Percentiles rank a stretch among this genome's conserved stretches.
phyloP scores from a whole-genome alignment of 1,140 invertebrate genomes.

The Carcinoscorpius rotundicauda region DNA sequence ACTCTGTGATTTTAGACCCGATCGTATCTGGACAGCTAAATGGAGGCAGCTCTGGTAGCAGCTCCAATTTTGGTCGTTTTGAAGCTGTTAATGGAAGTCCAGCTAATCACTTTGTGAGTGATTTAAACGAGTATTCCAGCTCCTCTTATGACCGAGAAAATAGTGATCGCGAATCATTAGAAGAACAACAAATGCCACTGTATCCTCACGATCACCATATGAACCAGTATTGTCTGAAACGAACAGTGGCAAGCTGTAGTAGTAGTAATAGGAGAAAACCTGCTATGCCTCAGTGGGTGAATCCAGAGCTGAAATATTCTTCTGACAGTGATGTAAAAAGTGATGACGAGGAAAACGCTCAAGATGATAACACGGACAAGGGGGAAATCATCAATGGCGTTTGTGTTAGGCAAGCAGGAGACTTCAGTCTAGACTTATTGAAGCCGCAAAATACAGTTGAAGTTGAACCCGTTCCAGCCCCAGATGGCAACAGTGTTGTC shows the following conservation, averaged over 20 bases:
- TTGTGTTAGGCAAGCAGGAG: constrained; percentile 61
- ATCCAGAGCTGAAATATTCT: constrained; percentile 73
- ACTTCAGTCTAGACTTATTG: constrained; percentile 16
- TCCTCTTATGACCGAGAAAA: constrained; percentile 11
- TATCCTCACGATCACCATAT: too few relatives aligned
- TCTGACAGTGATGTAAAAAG: constrained; percentile 25
- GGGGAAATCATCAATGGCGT: constrained; percentile 70
- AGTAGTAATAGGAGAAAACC: constrained; percentile 61
- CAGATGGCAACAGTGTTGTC: not conserved
- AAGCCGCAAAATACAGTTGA: constrained; percentile 9
- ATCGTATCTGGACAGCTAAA: constrained; percentile 46
- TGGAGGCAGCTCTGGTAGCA: too few relatives aligned
- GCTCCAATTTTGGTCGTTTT: too few relatives aligned
- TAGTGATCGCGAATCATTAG: constrained; percentile 13
- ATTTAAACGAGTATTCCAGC: constrained; percentile 17
- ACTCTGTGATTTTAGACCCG: constrained; percentile 45
- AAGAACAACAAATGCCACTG: constrained; percentile 2
- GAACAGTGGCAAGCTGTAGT: not conserved
- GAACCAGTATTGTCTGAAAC: too few relatives aligned
- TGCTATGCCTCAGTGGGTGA: constrained; percentile 92
- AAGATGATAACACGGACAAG: constrained; percentile 18
- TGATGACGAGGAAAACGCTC: constrained; percentile 14
- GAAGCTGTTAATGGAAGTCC: too few relatives aligned
- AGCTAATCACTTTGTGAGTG: constrained; percentile 13
- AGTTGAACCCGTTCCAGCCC: constrained; percentile 17